A percentile compares a stretch with the other conserved stretches of the same genome.
Conservation (phyloP, 2,797 vertebrate species). For the Paramormyrops hopkinsi region DNA sequence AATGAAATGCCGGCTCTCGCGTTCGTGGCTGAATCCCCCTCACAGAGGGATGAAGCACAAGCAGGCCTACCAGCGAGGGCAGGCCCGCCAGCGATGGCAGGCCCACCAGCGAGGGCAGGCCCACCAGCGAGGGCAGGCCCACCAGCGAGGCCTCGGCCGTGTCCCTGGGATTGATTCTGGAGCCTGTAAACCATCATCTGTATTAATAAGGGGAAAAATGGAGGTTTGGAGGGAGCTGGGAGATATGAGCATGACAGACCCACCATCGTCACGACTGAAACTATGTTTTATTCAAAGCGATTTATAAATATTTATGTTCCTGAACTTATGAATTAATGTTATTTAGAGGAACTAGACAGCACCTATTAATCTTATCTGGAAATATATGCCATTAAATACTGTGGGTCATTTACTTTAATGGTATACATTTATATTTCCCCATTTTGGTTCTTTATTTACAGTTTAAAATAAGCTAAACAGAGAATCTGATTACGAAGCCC, state of each 20-base stretch:
- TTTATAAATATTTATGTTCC: conserved; percentile 13
- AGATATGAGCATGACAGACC: background rate
- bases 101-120: background rate
- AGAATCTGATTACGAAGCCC: background rate
- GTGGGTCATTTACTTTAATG: background rate
- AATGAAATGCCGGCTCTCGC: conserved; percentile 22
- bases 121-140: conserved; percentile 16
- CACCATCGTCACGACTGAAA: background rate
- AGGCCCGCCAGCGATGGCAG: conserved; percentile 12
- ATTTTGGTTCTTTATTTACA: background rate
- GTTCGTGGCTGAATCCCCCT: conserved; percentile 27
- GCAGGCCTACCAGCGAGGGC: background rate
- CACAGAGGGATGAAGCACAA: background rate
- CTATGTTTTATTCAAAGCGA: background rate
- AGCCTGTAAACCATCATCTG: background rate
- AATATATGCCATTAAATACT: background rate
- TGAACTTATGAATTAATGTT: background rate
- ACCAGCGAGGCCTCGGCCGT: conserved; percentile 14
- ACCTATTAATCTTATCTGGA: background rate
- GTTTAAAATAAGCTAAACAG: background rate
- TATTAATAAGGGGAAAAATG: background rate
- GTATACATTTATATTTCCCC: background rate
- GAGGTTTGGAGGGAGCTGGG: background rate
- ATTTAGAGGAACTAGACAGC: background rate
- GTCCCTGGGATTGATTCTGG: conserved; percentile 10